Conservation (phyloP, 2,113 vertebrate species). For the Ammodytes dubius region DNA sequence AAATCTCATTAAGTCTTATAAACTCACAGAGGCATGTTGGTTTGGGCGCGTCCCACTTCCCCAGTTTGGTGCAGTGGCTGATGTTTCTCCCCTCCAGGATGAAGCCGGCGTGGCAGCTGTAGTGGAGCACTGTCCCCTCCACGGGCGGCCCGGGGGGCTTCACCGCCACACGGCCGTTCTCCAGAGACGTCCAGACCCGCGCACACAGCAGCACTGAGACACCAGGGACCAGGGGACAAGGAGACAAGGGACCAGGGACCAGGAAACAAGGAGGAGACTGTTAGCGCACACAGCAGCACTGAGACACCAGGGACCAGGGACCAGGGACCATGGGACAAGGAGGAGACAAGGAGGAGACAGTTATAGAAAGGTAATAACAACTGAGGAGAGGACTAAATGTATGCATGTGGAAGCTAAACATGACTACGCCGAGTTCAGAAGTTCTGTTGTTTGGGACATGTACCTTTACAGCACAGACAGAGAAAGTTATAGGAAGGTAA, state of each 20-base stretch:
- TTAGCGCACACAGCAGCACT: constrained; percentile 92
- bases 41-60: constrained; percentile 92
- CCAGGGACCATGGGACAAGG: background rate
- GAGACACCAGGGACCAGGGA: constrained; percentile 7
- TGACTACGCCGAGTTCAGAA: too few species aligned
- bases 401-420: too few species aligned
- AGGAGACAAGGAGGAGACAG: background rate
- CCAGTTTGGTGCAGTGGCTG: constrained; percentile 91
- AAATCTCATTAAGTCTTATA: constrained; percentile 1
- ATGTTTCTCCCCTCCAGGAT: constrained; percentile 89
- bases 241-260: background rate
- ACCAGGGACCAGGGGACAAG: background rate
- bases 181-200: constrained; percentile 90
- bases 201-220: constrained; percentile 90
- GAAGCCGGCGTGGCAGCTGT: constrained; percentile 91
- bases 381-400: too few species aligned
- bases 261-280: background rate
- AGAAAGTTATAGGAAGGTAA: background rate
- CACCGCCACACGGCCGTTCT: constrained; percentile 89
- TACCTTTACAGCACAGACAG: background rate
- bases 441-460: too few species aligned
- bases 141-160: constrained; percentile 87
- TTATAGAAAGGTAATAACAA: background rate
- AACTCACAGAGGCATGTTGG: constrained; percentile 92
- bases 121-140: constrained; percentile 90